phyloP scores from a whole-genome alignment of 2,113 vertebrate genomes.

The Egretta garzetta region DNA sequence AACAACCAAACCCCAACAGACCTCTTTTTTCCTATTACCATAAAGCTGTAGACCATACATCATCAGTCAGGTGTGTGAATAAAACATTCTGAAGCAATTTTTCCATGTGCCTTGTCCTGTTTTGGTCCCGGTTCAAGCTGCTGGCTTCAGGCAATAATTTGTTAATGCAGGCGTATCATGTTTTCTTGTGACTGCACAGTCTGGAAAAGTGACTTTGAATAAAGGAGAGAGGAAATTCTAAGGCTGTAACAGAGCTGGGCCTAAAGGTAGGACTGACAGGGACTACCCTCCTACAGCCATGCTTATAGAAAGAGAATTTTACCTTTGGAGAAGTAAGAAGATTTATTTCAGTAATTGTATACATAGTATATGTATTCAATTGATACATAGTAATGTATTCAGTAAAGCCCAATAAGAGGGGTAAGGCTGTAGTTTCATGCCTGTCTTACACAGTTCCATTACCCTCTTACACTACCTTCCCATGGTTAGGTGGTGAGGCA shows the following conservation, averaged over 20 bases:
- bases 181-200: background rate
- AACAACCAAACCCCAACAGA: background rate
- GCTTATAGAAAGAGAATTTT: background rate
- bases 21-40: background rate
- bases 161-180: background rate
- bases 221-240: background rate
- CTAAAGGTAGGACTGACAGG: background rate
- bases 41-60: background rate
- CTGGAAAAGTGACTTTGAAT: constrained; percentile 2
- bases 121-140: background rate
- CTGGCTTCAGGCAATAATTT: constrained; percentile 30
- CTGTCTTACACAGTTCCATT: background rate
- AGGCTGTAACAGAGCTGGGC: background rate
- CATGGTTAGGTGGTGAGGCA: background rate
- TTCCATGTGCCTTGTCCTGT: background rate
- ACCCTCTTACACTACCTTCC: background rate
- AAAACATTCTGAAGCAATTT: constrained; percentile 25
- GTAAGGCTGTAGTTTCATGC: background rate
- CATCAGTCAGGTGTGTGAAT: constrained; percentile 15
- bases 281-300: background rate
- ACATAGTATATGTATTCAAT: too few species aligned
- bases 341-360: background rate
- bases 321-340: background rate
- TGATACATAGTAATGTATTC: background rate
- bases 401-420: background rate